Percentiles rank a stretch among this genome's conserved stretches.
These are phyloP conservation scores for Peromyscus nudipes DNA, from an alignment of 2,797 vertebrate genomes.

Conservation along the genomic window DNA sequence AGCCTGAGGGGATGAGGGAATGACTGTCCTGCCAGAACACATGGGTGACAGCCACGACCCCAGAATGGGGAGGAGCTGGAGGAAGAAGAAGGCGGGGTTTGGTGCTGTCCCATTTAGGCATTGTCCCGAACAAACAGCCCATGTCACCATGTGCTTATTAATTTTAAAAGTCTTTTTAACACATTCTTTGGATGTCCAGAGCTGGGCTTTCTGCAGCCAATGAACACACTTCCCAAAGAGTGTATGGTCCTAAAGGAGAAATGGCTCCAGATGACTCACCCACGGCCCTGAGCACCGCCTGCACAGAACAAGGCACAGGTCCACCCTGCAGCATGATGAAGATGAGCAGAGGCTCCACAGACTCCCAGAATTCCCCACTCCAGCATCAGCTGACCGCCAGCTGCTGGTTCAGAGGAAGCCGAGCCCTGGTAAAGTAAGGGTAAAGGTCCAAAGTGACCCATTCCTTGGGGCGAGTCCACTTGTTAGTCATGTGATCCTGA, in stretches of 20 bases:
- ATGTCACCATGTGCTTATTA: conserved; percentile 55
- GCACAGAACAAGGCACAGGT: not conserved
- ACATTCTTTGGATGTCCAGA: conserved; percentile 25
- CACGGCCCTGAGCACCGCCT: not conserved
- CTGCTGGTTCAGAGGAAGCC: not conserved
- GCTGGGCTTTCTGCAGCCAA: conserved; percentile 53
- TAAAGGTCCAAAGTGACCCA: not conserved
- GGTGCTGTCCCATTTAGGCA: not conserved
- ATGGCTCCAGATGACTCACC: not conserved
- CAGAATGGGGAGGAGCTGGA: not conserved
- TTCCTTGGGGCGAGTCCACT: not conserved
- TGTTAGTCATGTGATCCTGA: not conserved
- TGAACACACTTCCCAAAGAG: not conserved
- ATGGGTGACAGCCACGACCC: conserved; percentile 44
- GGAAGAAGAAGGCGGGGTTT: conserved; percentile 2
- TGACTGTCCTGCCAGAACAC: conserved; percentile 10
- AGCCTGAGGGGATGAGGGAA: conserved; percentile 64
- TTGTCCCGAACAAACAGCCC: conserved; percentile 63
- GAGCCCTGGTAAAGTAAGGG: not conserved
- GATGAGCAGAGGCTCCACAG: not conserved
- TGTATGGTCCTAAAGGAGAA: not conserved
- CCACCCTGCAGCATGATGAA: not conserved
- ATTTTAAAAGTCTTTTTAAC: conserved; percentile 67
- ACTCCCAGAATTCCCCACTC: not conserved
- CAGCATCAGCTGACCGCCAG: not conserved